Percentiles rank a stretch among this genome's conserved stretches.
phyloP scores from a whole-genome alignment of 2,888 invertebrate species.

The Limnephilus marmoratus region DNA sequence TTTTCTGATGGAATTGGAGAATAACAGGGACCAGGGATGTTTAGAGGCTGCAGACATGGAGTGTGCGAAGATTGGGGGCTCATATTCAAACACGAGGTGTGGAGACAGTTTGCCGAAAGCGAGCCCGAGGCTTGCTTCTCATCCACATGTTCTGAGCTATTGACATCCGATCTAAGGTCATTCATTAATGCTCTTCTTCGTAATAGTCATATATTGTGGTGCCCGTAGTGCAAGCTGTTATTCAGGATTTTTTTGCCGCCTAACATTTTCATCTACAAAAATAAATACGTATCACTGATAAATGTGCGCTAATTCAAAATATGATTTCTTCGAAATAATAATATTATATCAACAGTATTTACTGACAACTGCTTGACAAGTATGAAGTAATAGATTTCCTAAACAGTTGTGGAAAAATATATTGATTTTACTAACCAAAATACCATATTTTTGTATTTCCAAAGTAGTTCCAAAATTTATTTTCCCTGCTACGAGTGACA shows the following conservation, averaged over 20 bases:
- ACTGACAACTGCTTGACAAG: neutral
- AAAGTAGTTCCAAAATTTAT: neutral
- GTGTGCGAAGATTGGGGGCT: neutral
- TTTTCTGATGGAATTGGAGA: neutral
- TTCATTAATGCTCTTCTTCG: slow-evolving; percentile 55
- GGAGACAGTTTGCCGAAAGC: neutral
- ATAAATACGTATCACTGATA: neutral
- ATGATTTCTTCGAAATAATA: neutral
- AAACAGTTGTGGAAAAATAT: neutral
- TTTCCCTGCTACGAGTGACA: neutral
- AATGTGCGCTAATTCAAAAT: neutral
- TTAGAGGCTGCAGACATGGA: neutral
- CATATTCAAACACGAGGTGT: neutral
- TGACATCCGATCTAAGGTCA: slow-evolving; percentile 23
- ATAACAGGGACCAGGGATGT: neutral
- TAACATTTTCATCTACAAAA: slow-evolving; percentile 41
- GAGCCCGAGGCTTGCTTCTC: neutral
- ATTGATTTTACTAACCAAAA: neutral
- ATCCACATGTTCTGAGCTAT: neutral
- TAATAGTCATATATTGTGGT: slow-evolving; percentile 58
- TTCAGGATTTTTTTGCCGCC: slow-evolving; percentile 20
- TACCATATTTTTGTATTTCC: neutral
- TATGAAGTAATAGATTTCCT: neutral
- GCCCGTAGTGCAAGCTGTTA: slow-evolving; percentile 43
- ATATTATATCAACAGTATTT: neutral